A percentile compares a stretch with the other conserved stretches of the same genome.
These are phyloP conservation scores for Mesorhabditis belari DNA, from an alignment of 2,888 invertebrate species.

Conservation along the genomic window DNA sequence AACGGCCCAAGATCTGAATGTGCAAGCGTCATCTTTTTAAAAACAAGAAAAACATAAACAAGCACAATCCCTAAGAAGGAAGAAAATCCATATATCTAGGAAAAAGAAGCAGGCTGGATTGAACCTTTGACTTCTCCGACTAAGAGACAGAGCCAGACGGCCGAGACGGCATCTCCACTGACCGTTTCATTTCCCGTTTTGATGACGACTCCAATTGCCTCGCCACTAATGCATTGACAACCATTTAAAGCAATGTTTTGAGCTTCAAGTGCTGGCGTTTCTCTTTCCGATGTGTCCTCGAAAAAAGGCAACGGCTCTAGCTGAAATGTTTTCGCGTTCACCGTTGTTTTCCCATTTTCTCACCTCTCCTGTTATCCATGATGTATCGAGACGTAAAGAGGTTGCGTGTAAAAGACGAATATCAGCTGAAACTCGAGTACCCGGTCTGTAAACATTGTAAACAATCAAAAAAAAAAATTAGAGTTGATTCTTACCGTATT, in stretches of 20 bases:
- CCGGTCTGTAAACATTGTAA: too few species aligned
- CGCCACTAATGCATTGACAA: neutral
- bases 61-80: too few species aligned
- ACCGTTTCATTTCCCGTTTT: neutral
- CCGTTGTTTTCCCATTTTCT: neutral
- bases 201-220: neutral
- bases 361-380: neutral
- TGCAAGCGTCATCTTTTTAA: too few species aligned
- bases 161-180: too few species aligned
- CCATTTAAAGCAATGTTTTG: neutral
- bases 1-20: neutral
- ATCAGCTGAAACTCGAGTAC: neutral
- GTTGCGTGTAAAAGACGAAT: neutral
- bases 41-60: too few species aligned
- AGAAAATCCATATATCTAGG: too few species aligned
- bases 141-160: too few species aligned
- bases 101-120: too few species aligned
- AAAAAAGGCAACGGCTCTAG: neutral
- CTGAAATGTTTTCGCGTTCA: neutral
- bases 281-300: neutral
- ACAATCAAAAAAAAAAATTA: too few species aligned
- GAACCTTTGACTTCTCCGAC: too few species aligned
- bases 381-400: neutral
- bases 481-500: neutral
- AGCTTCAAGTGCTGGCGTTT: neutral